A percentile compares a stretch with the other conserved stretches of the same genome.
Evolutionary conservation across 2,888 invertebrate genomes (phyloP).

Genomic region (Aphidius colemani): DNA sequence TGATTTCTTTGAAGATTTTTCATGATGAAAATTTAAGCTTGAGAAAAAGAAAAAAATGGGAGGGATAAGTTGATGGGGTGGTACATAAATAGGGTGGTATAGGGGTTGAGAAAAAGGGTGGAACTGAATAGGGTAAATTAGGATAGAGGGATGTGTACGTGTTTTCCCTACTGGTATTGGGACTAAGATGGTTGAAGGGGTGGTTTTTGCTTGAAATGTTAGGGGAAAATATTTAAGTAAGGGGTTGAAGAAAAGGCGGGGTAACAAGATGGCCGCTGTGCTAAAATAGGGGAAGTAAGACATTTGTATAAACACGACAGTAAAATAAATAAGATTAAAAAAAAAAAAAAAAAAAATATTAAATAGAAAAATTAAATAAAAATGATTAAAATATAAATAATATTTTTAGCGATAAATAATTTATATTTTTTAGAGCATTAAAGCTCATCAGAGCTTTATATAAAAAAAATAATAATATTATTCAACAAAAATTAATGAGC

Average conservation of each 20-base stretch:
- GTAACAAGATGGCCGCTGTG: constrained; percentile 55
- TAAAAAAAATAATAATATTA: too few relatives aligned
- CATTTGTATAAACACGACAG: constrained; percentile 39
- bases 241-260: constrained; percentile 51
- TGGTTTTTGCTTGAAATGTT: constrained; percentile 43
- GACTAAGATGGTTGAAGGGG: constrained; percentile 47
- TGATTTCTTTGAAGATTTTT: background rate
- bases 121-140: constrained; percentile 37
- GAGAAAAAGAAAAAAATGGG: constrained; percentile 22
- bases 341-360: background rate
- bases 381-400: too few relatives aligned
- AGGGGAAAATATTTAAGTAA: constrained; percentile 38
- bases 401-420: background rate
- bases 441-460: too few relatives aligned
- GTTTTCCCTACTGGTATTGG: constrained; percentile 32
- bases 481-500: too few relatives aligned
- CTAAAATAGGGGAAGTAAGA: constrained; percentile 52
- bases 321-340: too few relatives aligned
- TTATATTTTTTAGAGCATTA: too few relatives aligned
- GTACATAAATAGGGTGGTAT: constrained; percentile 29
- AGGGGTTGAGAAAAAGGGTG: constrained; percentile 35
- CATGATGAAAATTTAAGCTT: background rate
- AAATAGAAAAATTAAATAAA: too few relatives aligned
- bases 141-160: constrained; percentile 18
- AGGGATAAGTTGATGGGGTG: constrained; percentile 46